Conservation (phyloP, 2,113 vertebrate species). For the Ailurus styani region DNA sequence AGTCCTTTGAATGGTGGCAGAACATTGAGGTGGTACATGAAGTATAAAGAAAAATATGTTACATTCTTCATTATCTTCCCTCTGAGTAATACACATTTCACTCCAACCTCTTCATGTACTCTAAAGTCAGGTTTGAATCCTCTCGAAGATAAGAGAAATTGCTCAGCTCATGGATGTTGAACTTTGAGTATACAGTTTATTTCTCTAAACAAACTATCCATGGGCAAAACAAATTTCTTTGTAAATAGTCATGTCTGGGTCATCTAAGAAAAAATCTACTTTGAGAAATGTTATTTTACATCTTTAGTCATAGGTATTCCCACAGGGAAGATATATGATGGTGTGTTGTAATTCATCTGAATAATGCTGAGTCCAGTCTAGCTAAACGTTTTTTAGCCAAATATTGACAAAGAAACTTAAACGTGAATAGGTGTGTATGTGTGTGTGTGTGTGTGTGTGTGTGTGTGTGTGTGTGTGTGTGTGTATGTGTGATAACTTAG, state of each 20-base stretch:
- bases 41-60: neutral
- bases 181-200: neutral
- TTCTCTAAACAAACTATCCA: neutral
- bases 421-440: neutral
- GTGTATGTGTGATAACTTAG: neutral
- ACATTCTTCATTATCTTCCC: neutral
- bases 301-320: neutral
- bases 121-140: neutral
- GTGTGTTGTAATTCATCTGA: neutral
- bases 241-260: neutral
- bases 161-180: neutral
- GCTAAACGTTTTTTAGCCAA: neutral
- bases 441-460: neutral
- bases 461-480: neutral
- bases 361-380: neutral
- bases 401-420: neutral
- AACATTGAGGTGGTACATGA: neutral
- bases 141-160: neutral
- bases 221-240: neutral
- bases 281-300: neutral
- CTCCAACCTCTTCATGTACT: neutral
- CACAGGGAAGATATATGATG: neutral
- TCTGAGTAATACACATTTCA: neutral
- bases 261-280: neutral
- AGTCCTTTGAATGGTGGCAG: neutral